Evolutionary conservation across 2,888 invertebrate species (phyloP).

Genomic region (Xestia ashworthii): DNA sequence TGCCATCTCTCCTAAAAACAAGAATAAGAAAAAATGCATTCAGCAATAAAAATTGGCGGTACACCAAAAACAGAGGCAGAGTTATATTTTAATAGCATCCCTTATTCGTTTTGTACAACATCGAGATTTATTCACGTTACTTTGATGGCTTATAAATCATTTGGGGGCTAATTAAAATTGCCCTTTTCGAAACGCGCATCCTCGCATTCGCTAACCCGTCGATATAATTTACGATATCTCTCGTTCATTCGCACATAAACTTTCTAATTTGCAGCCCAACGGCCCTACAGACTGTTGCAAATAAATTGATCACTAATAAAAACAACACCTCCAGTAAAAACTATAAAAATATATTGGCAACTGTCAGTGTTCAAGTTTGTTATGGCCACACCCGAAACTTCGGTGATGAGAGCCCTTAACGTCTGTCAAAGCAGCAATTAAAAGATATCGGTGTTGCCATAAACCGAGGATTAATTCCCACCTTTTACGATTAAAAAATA

Average conservation of each 20-base stretch:
- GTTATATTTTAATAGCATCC: conserved; percentile 53
- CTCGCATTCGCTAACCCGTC: conserved; percentile 80
- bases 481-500: conserved; percentile 77
- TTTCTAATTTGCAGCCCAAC: conserved; percentile 87
- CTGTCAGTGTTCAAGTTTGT: conserved; percentile 84
- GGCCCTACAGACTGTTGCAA: conserved; percentile 77
- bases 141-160: conserved; percentile 87
- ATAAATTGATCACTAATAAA: conserved; percentile 85
- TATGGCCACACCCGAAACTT: conserved; percentile 86
- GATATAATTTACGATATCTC: conserved; percentile 88
- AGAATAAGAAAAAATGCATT: conserved; percentile 40
- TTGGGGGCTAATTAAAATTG: conserved; percentile 85
- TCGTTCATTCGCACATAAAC: conserved; percentile 85
- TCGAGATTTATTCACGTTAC: conserved; percentile 78
- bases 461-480: conserved; percentile 84
- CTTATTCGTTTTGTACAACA: conserved; percentile 69
- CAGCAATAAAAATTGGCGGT: conserved; percentile 55
- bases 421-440: conserved; percentile 90
- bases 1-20: neutral
- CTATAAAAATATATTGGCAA: conserved; percentile 87
- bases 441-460: conserved; percentile 85
- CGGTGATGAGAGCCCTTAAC: conserved; percentile 82
- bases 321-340: conserved; percentile 83
- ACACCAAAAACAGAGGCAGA: conserved; percentile 57
- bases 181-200: conserved; percentile 79